Percentiles rank a stretch among this genome's conserved stretches.
phyloP scores from a whole-genome alignment of 2,888 invertebrate genomes.

The Trichopoda pennipes region DNA sequence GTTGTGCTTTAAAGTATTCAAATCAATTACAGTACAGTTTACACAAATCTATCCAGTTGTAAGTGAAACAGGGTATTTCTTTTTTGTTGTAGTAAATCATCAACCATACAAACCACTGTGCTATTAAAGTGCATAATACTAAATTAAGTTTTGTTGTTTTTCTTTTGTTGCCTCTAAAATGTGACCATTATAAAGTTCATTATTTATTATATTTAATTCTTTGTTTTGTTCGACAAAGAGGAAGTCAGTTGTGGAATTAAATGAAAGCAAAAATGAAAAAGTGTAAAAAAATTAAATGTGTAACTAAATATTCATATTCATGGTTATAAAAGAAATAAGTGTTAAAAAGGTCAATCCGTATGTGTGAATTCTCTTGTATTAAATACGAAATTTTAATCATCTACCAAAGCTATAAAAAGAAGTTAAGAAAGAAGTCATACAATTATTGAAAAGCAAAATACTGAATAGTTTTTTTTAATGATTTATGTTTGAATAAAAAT shows the following conservation, averaged over 20 bases:
- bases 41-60: no score
- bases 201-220: conserved; percentile 63
- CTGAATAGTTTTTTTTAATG: conserved; percentile 45
- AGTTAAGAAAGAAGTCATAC: conserved; percentile 64
- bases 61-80: no score
- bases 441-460: conserved; percentile 58
- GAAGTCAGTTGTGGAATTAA: conserved; percentile 57
- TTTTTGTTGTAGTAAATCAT: no score
- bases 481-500: conserved; percentile 51
- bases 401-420: conserved; percentile 5
- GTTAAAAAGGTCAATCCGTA: conserved; percentile 65
- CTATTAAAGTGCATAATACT: conserved; percentile 33
- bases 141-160: conserved; percentile 31
- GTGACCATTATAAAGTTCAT: conserved; percentile 65
- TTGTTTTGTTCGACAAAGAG: conserved; percentile 61
- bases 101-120: conserved; percentile 1
- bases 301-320: conserved; percentile 68
- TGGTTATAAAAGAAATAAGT: conserved; percentile 60
- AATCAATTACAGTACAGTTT: no score
- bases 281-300: conserved; percentile 51
- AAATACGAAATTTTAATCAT: conserved; percentile 2
- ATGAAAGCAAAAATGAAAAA: conserved; percentile 28
- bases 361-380: conserved; percentile 50
- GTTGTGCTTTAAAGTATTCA: no score
- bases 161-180: conserved; percentile 55